Percentiles rank a stretch among this genome's conserved stretches.
phyloP scores from a whole-genome alignment of 2,113 vertebrate genomes.

The Hippotragus niger region DNA sequence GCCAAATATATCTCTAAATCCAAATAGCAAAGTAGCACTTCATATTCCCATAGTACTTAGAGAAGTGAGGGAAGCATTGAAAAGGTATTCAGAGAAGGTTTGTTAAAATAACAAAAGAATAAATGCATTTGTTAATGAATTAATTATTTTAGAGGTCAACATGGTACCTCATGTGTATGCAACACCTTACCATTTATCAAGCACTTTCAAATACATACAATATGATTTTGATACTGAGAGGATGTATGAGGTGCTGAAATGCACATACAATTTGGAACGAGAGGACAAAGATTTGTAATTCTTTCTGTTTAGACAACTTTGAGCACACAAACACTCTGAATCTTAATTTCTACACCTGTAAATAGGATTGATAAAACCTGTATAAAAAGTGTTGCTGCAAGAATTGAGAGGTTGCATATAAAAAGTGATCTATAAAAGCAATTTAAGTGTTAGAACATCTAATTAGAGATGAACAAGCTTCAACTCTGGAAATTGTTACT shows the following conservation, averaged over 20 bases:
- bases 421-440: background rate
- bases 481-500: background rate
- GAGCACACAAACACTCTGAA: background rate
- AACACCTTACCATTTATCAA: background rate
- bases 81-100: background rate
- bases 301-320: background rate
- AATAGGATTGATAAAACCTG: background rate
- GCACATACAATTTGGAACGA: background rate
- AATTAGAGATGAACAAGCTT: background rate
- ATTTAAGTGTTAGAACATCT: background rate
- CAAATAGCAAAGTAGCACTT: background rate
- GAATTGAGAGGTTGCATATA: background rate
- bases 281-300: background rate
- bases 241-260: background rate
- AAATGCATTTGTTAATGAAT: background rate
- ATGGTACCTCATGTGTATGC: background rate
- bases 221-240: background rate
- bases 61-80: background rate
- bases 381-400: background rate
- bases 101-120: background rate
- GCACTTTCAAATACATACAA: background rate
- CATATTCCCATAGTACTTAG: background rate
- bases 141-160: background rate
- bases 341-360: background rate
- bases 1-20: background rate